Evolutionary conservation across 23 tunicate species (phyloP).

Genomic region (Halocynthia roretzi): DNA sequence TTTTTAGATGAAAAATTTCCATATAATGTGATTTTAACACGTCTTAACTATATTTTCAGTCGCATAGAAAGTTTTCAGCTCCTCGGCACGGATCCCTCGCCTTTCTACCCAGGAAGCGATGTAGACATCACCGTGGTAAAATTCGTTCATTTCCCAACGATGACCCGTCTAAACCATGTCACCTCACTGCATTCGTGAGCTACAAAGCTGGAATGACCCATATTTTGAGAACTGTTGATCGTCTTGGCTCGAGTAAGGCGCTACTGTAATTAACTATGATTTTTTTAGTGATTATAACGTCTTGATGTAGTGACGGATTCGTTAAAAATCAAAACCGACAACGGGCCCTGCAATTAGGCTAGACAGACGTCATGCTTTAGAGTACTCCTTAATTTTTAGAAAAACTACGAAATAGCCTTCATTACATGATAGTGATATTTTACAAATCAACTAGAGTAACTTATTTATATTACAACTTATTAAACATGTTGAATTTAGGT

Average conservation of each 20-base stretch:
- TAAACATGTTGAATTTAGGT: no score
- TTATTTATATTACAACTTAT: no score
- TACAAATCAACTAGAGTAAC: no score
- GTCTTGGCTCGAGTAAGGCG: conserved; percentile 92
- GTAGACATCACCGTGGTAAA: conserved; percentile 92
- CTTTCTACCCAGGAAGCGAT: conserved; percentile 89
- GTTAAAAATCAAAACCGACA: no score
- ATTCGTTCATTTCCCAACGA: conserved; percentile 90
- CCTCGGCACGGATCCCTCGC: conserved; percentile 99
- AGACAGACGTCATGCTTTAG: no score
- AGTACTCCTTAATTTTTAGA: no score
- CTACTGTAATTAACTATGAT: background rate
- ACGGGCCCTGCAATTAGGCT: no score
- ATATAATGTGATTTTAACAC: no score
- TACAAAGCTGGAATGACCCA: conserved; percentile 99
- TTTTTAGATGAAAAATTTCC: no score
- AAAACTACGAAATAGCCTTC: no score
- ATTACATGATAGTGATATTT: no score
- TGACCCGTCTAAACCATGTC: conserved; percentile 89
- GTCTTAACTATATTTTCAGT: conserved; percentile 28
- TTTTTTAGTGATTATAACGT: background rate
- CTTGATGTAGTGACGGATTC: no score
- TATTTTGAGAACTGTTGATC: conserved; percentile 90
- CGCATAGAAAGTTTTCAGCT: conserved; percentile 97
- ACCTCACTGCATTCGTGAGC: conserved; percentile 89